These are phyloP conservation scores for Atherix ibis DNA, from an alignment of 2,888 invertebrate genomes.

Conservation along the genomic window DNA sequence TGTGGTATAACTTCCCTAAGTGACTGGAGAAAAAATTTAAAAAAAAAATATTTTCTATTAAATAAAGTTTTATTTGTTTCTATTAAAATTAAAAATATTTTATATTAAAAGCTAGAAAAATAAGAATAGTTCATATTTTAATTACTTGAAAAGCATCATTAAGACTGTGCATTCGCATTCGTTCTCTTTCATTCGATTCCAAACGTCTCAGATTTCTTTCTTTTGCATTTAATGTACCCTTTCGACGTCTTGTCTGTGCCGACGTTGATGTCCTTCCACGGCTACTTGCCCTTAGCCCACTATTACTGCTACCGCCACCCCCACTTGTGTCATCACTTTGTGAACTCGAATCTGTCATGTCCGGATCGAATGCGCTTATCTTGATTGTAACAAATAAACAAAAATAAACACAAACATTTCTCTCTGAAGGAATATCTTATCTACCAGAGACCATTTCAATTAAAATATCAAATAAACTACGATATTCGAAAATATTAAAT, in stretches of 20 bases:
- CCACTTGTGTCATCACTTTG: conserved; percentile 33
- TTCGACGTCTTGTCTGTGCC: conserved; percentile 42
- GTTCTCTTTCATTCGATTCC: conserved; percentile 80
- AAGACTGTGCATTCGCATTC: conserved; percentile 83
- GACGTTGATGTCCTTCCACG: conserved; percentile 8
- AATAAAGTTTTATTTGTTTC: not conserved
- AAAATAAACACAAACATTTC: not conserved
- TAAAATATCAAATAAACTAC: too few relatives aligned
- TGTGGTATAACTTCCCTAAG: conserved; percentile 74
- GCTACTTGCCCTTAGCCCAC: conserved; percentile 9
- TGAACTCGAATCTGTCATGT: conserved; percentile 33
- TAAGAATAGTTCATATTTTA: too few relatives aligned
- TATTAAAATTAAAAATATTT: too few relatives aligned
- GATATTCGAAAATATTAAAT: too few relatives aligned
- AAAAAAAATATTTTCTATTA: not conserved
- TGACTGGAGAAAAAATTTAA: conserved; percentile 36
- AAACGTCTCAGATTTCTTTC: conserved; percentile 73
- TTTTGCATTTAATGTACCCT: conserved; percentile 62
- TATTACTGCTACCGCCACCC: conserved; percentile 21
- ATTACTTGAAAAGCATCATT: conserved; percentile 80
- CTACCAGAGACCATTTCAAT: not conserved
- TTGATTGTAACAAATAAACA: conserved; percentile 1
- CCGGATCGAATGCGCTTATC: conserved; percentile 20
- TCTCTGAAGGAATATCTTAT: not conserved
- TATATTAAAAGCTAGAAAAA: too few relatives aligned